phyloP scores from a whole-genome alignment of 1,140 invertebrate species.

The Eciton burchellii region DNA sequence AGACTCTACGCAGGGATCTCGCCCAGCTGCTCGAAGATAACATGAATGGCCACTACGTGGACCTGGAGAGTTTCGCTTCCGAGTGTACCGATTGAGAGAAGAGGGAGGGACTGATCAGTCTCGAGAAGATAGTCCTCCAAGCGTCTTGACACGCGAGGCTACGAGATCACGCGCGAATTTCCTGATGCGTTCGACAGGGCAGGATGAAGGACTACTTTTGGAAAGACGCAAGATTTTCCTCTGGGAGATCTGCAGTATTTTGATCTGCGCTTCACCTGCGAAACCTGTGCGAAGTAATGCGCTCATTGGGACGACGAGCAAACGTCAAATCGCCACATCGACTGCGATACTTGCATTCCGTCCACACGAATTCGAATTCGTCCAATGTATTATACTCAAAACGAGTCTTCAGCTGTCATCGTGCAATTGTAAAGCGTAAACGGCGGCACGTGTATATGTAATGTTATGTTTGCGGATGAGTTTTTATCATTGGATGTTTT shows the following conservation, averaged over 20 bases:
- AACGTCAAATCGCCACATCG: not conserved
- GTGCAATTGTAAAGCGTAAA: not conserved
- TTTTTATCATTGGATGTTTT: slow-evolving; percentile 1
- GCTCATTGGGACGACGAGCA: not conserved
- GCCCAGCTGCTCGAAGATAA: slow-evolving; percentile 89
- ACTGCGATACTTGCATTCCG: slow-evolving; percentile 7
- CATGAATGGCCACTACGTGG: slow-evolving; percentile 91
- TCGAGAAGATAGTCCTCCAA: too few species aligned
- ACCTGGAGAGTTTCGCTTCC: slow-evolving; percentile 91
- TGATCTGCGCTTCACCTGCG: too few species aligned
- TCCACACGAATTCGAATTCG: slow-evolving; percentile 9
- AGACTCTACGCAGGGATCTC: slow-evolving; percentile 89
- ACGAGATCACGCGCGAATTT: too few species aligned
- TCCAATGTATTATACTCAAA: not conserved
- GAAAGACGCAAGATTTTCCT: too few species aligned
- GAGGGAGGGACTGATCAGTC: too few species aligned
- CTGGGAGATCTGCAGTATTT: too few species aligned
- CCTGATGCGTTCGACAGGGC: too few species aligned
- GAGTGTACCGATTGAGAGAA: slow-evolving; percentile 87
- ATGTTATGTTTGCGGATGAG: not conserved
- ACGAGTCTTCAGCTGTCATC: not conserved
- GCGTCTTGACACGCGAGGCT: too few species aligned
- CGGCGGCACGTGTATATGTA: too few species aligned
- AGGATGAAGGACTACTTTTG: too few species aligned
- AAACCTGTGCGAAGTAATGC: too few species aligned